Percentiles rank a stretch among this genome's conserved stretches.
Evolutionary conservation across 2,888 invertebrate genomes (phyloP).

Genomic region (Caradrina clavipalpis): DNA sequence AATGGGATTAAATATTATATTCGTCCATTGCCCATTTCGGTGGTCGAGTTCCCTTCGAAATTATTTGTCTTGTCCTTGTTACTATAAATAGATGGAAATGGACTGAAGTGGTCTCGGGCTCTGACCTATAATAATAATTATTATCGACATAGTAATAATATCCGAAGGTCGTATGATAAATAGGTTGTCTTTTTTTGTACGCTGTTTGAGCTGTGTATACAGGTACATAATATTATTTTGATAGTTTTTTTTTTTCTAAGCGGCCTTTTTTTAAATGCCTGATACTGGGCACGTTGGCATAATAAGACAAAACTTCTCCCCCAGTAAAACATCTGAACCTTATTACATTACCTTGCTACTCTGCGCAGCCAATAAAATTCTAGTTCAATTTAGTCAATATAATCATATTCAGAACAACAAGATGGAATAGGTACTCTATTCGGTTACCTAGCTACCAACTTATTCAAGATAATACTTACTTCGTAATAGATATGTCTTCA

Average conservation of each 20-base stretch:
- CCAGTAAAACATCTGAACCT: background rate
- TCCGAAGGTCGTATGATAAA: background rate
- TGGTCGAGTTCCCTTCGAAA: background rate
- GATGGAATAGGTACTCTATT: background rate
- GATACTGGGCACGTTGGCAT: background rate
- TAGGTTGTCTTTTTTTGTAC: background rate
- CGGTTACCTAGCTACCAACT: slow-evolving; percentile 5
- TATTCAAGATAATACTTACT: slow-evolving; percentile 2
- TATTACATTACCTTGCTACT: background rate
- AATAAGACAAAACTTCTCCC: background rate
- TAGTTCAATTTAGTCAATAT: background rate
- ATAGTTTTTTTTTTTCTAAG: too few relatives aligned
- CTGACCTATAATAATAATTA: background rate
- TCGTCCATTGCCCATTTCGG: background rate
- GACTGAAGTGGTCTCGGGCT: background rate
- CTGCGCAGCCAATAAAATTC: background rate
- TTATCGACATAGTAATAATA: background rate
- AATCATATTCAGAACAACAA: background rate
- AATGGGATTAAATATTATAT: background rate
- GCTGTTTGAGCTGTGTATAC: background rate
- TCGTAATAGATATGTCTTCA: slow-evolving; percentile 31
- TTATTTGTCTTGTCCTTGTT: background rate
- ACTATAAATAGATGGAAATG: background rate
- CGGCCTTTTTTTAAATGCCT: background rate
- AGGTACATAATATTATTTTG: background rate